These are phyloP conservation scores for Thysanoteuthis rhombus DNA, from an alignment of 2,888 invertebrate genomes.

Conservation along the genomic window DNA sequence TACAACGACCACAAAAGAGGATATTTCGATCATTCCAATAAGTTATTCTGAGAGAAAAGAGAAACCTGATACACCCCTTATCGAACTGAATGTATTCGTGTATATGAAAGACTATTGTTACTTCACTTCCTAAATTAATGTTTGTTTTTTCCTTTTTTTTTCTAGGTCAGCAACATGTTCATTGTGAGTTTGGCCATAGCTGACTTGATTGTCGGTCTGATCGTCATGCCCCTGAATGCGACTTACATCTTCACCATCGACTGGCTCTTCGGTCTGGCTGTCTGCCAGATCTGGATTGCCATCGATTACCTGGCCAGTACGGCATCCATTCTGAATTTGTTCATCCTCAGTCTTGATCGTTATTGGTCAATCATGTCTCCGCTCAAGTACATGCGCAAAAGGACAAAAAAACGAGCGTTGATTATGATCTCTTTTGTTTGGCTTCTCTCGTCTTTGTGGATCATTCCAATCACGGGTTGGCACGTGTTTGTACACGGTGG, in stretches of 20 bases:
- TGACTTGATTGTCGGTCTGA: conserved; percentile 70
- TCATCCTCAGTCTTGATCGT: conserved; percentile 68
- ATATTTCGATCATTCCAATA: too few species aligned
- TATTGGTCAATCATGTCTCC: conserved; percentile 72
- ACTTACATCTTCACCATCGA: conserved; percentile 69
- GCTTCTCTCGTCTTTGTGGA: conserved; percentile 69
- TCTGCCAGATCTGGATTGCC: conserved; percentile 73
- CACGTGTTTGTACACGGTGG: conserved; percentile 66
- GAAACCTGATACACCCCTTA: too few species aligned
- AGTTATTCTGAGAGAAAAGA: too few species aligned
- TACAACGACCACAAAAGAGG: too few species aligned
- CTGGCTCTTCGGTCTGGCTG: conserved; percentile 70
- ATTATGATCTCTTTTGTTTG: conserved; percentile 70
- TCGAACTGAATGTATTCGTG: neutral
- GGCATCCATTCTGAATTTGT: conserved; percentile 73
- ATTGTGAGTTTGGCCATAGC: conserved; percentile 71
- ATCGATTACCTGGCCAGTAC: conserved; percentile 74
- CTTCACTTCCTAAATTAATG: neutral
- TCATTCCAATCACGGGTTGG: conserved; percentile 71
- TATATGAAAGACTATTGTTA: neutral
- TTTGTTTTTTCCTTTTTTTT: conserved; percentile 36
- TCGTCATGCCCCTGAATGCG: conserved; percentile 71
- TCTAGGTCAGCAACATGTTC: conserved; percentile 72
- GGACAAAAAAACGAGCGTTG: conserved; percentile 70
- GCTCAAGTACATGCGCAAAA: conserved; percentile 69